Base-by-base conservation (phyloP, 2,113 vertebrate species). In the Corythornis vintsioides region DNA sequence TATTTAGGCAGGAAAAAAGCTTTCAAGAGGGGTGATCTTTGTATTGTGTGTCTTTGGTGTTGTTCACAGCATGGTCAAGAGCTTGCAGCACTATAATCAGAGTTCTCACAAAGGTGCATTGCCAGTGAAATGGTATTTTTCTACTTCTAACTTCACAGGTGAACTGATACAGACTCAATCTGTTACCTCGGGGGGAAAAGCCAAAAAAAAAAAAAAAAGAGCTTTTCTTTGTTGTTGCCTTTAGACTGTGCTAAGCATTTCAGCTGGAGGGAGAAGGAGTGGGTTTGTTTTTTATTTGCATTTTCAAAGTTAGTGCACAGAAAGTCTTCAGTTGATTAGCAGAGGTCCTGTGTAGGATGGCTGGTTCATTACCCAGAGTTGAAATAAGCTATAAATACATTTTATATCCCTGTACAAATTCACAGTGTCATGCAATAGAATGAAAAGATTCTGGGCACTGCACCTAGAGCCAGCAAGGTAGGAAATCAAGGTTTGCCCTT, bases 301-400 rank as follows among this genome's bases (percentile, higher is more conserved):
- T 91, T 86, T 92, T 92, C 88, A 25, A 92, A 93, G 81, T 75
- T 63, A 88, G 90, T 40, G 43, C 52, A 14, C 55, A 90, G 82
- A 94, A 90, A 87, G 86, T 86, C 85, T 96, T 92, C 65, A 45
- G 50, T 22, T 94, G 94, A 94, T 96, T 85, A 95, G 86, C 85
- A 92, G 84, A 95, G 89, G 74, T 92, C 81, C 80, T 90, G 70
- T 2, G 5, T 84, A 75, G 88, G 89, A 71, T 94, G 70, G 28
- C 90, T 78, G 20, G 83, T 96, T 93, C 95, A 90, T 95, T 93
- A 93, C 89, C 67, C 61, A 65, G 90, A 96, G 66, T 95, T 95
- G 89, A 94, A 96, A 64, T 91, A 82, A 88, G 87, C 93, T 89
- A 92, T 97, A 97, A 97, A 96, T 96, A 92, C 76, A 42, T 91